Evolutionary conservation across 2,888 invertebrate species (phyloP).

Genomic region (Octonoba sinensis): DNA sequence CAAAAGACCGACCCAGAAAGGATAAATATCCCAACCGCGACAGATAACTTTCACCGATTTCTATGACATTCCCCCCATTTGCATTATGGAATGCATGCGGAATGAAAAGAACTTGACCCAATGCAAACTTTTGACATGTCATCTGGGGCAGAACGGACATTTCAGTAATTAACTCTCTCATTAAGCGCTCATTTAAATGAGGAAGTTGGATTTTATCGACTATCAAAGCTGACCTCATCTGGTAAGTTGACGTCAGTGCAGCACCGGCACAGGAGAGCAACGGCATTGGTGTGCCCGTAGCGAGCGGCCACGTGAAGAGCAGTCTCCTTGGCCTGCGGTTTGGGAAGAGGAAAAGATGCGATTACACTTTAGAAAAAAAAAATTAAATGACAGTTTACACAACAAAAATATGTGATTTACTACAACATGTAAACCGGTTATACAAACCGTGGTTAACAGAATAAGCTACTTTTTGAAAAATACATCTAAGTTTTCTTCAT

Average conservation of each 20-base stretch:
- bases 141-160: conserved; percentile 1
- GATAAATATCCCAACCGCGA: not conserved
- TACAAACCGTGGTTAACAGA: too few species aligned
- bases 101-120: not conserved
- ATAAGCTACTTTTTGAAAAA: too few species aligned
- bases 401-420: too few species aligned
- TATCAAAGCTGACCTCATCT: conserved; percentile 72
- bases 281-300: conserved; percentile 73
- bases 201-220: not conserved
- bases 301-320: conserved; percentile 77
- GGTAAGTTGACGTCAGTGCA: conserved; percentile 73
- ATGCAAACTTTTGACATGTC: not conserved
- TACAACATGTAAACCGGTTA: too few species aligned
- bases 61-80: not conserved
- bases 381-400: too few species aligned
- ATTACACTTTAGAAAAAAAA: too few species aligned
- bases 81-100: too few species aligned
- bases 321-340: conserved; percentile 76
- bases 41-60: not conserved
- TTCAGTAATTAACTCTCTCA: conserved; percentile 5
- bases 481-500: too few species aligned
- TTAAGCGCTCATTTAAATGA: conserved; percentile 3
- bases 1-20: not conserved
- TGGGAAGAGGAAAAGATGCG: conserved; percentile 10
- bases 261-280: conserved; percentile 72